phyloP scores from a whole-genome alignment of 1,140 invertebrate genomes.

The Mya arenaria region DNA sequence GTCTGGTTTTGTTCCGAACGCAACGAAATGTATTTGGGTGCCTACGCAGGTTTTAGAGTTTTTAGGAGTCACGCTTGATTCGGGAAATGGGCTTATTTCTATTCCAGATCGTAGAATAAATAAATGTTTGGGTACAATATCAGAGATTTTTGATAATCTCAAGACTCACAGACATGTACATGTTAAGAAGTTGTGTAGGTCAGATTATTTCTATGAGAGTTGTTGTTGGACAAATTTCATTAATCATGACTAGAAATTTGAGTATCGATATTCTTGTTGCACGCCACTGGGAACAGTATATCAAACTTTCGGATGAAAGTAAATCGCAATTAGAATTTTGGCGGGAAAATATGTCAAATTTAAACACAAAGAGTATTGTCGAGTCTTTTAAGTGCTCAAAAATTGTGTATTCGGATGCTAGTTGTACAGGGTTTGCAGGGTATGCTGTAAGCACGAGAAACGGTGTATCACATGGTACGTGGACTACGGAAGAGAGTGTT shows the following conservation, averaged over 20 bases:
- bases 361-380: no score
- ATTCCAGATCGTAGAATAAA: conserved; percentile 46
- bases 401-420: no score
- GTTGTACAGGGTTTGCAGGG: no score
- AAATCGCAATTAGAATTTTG: no score
- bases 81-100: conserved; percentile 14
- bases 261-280: conserved; percentile 22
- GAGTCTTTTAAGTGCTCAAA: no score
- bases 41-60: conserved; percentile 38
- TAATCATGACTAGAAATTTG: conserved; percentile 51
- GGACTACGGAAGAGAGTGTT: no score
- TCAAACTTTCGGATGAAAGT: no score
- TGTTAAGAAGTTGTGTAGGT: conserved; percentile 32
- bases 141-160: background rate
- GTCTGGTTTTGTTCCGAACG: conserved; percentile 54
- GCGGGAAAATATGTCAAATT: no score
- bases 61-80: conserved; percentile 43
- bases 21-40: conserved; percentile 41
- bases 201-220: conserved; percentile 52
- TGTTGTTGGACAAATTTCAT: conserved; percentile 45
- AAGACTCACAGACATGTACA: conserved; percentile 7
- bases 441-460: no score
- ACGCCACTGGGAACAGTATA: no score
- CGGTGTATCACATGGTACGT: no score
- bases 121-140: conserved; percentile 18